A percentile compares a stretch with the other conserved stretches of the same genome.
Conservation (phyloP, 1,140 invertebrate species). For the Brachionus calyciflorus region DNA sequence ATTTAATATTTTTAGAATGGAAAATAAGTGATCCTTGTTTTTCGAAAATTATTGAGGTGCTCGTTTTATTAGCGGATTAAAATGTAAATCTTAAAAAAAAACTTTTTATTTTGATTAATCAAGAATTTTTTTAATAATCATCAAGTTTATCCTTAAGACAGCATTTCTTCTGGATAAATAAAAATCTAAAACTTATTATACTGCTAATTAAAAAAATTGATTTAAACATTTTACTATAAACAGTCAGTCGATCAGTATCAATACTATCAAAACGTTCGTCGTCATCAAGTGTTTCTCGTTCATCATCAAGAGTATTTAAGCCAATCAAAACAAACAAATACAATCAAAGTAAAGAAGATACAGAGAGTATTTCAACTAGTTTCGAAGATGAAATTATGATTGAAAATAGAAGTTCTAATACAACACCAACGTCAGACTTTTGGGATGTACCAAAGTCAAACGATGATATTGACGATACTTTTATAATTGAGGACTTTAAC, state of each 20-base stretch:
- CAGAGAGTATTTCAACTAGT: no score
- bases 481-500: neutral
- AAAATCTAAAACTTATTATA: no score
- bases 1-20: no score
- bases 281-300: neutral
- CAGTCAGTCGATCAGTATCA: constrained; percentile 39
- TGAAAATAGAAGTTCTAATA: neutral
- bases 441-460: neutral
- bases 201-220: neutral
- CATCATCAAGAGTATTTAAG: neutral
- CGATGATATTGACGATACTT: neutral
- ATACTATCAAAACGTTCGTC: constrained; percentile 1
- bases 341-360: no score
- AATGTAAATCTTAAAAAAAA: no score
- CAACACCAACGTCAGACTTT: neutral
- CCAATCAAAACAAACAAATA: neutral
- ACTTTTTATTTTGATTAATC: no score
- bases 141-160: no score
- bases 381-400: neutral
- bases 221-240: neutral
- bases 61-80: no score
- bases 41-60: no score
- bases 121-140: no score
- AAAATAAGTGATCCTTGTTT: no score
- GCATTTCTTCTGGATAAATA: no score